phyloP scores from a whole-genome alignment of 2,113 vertebrate species.

The Bos javanicus region DNA sequence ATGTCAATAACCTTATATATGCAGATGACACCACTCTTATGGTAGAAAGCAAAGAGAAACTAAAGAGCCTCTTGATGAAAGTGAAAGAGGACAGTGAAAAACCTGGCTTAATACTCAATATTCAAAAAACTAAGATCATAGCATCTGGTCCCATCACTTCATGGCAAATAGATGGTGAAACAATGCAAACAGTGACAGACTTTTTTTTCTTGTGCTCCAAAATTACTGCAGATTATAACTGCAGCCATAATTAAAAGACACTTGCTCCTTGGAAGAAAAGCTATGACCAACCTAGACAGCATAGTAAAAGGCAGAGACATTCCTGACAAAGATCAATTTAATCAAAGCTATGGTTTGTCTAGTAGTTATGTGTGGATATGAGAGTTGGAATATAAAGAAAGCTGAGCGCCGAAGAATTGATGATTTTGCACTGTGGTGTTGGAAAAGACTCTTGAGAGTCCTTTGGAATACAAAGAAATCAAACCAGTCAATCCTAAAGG shows the following conservation, averaged over 20 bases:
- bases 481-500: neutral
- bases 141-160: neutral
- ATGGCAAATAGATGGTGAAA: neutral
- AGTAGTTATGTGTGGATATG: neutral
- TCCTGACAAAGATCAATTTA: neutral
- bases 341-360: neutral
- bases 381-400: neutral
- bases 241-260: neutral
- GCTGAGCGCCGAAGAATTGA: fast-evolving
- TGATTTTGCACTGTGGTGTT: neutral
- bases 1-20: neutral
- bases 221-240: neutral
- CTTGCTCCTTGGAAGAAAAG: neutral
- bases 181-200: neutral
- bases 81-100: neutral
- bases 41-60: neutral
- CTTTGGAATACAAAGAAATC: neutral
- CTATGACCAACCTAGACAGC: neutral
- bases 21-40: neutral
- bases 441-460: neutral
- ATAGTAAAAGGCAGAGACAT: neutral
- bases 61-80: neutral
- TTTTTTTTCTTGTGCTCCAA: neutral
- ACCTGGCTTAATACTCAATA: neutral
- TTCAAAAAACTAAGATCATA: neutral